Evolutionary conservation across 2,888 invertebrate species (phyloP), one percentile per base, ranked within the genome.

Genomic region (Oscheius sp.): DNA sequence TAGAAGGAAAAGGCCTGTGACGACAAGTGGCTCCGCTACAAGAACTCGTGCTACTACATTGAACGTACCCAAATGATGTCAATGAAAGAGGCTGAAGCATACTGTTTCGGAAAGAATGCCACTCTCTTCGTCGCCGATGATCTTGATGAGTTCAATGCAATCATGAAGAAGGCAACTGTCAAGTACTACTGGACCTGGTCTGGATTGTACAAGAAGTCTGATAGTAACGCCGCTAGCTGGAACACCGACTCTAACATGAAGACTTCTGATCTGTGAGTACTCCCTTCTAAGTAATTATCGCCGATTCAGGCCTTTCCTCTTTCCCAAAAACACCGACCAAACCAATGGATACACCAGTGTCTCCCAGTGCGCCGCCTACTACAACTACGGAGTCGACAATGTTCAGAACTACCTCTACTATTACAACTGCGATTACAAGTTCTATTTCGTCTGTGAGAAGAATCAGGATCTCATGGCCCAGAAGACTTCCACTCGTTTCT

Each of bases 21-120:
- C n/a, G 70, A 77, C 49, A 73, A 73, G 50, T 74, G 74, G 76
- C 20, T 71, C n/a, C 38, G 49, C 0, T 74, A 66, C 64, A 38
- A 62, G n/a, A 73, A 73, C 12, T 77, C 76, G 6, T 77, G 76
- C 70, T 77, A 77, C 61, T 74, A 61, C 62, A 38, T 76, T 22
- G 76, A 76, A 30, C 66, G 70, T 24, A 22, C 26, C 17, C 44
- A 70, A 20, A 68, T 57, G 47, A 57, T 66, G 32, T 57, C 68
- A 12, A 66, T 74, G 14, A 66, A 70, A 5, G 59, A 73, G 28
- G 76, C 76, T 38, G 74, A 77, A 51, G 63, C 69, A 50, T 33
- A 57, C 30, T 77, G 76, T 57, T 65, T 65, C 33, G 71, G 67
- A 12, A 68, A 68, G 44, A 70, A 71, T 41, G 69, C 76, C 36